These are phyloP conservation scores for Calliscelio sp. DNA, from an alignment of 2,888 invertebrate species.

Conservation along the genomic window DNA sequence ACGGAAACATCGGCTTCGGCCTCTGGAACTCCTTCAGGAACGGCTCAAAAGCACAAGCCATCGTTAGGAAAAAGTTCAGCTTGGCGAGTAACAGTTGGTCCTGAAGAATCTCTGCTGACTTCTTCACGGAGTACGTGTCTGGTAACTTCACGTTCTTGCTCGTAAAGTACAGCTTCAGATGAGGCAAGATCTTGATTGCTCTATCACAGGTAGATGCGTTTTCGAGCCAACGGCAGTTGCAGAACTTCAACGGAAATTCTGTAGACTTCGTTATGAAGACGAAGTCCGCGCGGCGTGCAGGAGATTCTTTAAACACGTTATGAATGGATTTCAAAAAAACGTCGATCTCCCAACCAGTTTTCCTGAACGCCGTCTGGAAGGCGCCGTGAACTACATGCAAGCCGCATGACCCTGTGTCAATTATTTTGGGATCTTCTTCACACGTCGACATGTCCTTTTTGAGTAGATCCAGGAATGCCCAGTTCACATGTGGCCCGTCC, in stretches of 20 bases:
- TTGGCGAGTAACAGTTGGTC: conserved; percentile 41
- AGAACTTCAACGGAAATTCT: conserved; percentile 36
- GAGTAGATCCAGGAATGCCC: conserved; percentile 25
- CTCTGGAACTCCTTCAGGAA: conserved; percentile 49
- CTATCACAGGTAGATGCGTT: conserved; percentile 22
- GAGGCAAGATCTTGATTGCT: conserved; percentile 20
- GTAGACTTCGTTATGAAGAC: conserved; percentile 16
- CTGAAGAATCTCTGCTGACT: conserved; percentile 35
- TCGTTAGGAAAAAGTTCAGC: conserved; percentile 25
- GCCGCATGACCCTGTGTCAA: conserved; percentile 37
- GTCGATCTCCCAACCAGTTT: conserved; percentile 29
- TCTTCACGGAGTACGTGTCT: conserved; percentile 22
- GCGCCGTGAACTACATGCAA: conserved; percentile 39
- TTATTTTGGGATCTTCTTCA: conserved; percentile 40
- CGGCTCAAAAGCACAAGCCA: conserved; percentile 25
- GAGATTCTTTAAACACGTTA: conserved; percentile 44
- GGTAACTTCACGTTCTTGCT: conserved; percentile 32
- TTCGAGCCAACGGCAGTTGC: conserved; percentile 45
- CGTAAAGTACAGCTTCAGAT: conserved; percentile 17
- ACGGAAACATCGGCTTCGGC: conserved; percentile 35
- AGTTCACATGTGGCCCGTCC: conserved; percentile 38
- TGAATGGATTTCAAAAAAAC: conserved; percentile 34
- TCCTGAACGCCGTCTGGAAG: conserved; percentile 31
- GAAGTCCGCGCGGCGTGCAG: conserved; percentile 25
- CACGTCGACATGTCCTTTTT: conserved; percentile 19